These are phyloP conservation scores for Cotesia glomerata DNA, from an alignment of 1,140 invertebrate species.

Conservation along the genomic window DNA sequence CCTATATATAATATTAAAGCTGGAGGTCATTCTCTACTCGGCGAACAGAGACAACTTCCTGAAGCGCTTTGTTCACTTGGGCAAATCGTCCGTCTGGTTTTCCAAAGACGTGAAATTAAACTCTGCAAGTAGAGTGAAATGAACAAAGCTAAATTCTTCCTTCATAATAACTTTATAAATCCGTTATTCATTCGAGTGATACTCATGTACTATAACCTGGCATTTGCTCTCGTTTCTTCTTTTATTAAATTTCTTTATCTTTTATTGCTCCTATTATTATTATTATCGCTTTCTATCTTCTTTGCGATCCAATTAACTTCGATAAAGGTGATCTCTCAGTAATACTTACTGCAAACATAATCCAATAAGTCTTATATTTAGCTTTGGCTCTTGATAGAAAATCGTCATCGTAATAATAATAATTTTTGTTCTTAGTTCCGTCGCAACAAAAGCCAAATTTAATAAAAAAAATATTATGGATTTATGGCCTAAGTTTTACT, in stretches of 20 bases:
- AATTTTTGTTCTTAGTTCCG: no score
- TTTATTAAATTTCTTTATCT: no score
- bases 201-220: background rate
- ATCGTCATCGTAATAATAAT: background rate
- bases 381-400: background rate
- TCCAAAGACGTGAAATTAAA: slow-evolving; percentile 21
- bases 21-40: background rate
- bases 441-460: no score
- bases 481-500: no score
- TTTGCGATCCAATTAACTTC: slow-evolving; percentile 19
- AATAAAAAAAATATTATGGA: no score
- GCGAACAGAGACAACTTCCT: slow-evolving; percentile 2
- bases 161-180: slow-evolving; percentile 33
- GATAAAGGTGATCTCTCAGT: slow-evolving; percentile 19
- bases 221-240: background rate
- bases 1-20: background rate
- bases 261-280: background rate
- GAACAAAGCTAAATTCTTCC: slow-evolving; percentile 3
- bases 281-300: background rate
- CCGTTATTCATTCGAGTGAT: slow-evolving; percentile 26
- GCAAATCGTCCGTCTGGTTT: slow-evolving; percentile 7
- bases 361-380: background rate
- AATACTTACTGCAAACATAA: slow-evolving; percentile 10
- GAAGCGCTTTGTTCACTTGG: slow-evolving; percentile 25
- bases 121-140: background rate